Evolutionary conservation across 1,140 invertebrate species (phyloP).

Genomic region (Lamellibrachia luymesi): DNA sequence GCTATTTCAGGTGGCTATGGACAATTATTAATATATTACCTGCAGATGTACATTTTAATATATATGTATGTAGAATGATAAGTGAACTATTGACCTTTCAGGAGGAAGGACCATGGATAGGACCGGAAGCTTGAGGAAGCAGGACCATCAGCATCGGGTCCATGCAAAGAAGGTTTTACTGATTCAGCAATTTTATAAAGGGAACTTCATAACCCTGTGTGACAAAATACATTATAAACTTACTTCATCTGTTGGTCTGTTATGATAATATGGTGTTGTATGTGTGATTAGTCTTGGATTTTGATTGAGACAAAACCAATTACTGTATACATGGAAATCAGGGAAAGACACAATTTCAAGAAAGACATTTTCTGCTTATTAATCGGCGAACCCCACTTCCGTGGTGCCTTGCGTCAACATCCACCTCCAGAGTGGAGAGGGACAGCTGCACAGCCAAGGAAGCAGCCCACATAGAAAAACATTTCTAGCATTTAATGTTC

Average conservation of each 20-base stretch:
- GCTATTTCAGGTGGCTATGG: no score
- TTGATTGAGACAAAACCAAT: neutral
- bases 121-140: conserved; percentile 9
- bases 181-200: neutral
- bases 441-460: no score
- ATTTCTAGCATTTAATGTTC: no score
- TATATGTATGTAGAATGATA: neutral
- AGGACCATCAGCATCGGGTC: neutral
- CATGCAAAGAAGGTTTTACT: neutral
- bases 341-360: no score
- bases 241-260: neutral
- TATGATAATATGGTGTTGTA: neutral
- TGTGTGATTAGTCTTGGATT: neutral
- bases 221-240: neutral
- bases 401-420: no score
- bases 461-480: no score
- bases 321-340: neutral
- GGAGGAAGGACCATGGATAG: conserved; percentile 8
- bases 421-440: no score
- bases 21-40: no score
- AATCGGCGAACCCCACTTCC: no score
- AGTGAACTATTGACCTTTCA: neutral
- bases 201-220: neutral
- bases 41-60: neutral
- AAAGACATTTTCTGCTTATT: no score